phyloP scores from a whole-genome alignment of 1,140 invertebrate species.

The Pentalonia nigronervosa region DNA sequence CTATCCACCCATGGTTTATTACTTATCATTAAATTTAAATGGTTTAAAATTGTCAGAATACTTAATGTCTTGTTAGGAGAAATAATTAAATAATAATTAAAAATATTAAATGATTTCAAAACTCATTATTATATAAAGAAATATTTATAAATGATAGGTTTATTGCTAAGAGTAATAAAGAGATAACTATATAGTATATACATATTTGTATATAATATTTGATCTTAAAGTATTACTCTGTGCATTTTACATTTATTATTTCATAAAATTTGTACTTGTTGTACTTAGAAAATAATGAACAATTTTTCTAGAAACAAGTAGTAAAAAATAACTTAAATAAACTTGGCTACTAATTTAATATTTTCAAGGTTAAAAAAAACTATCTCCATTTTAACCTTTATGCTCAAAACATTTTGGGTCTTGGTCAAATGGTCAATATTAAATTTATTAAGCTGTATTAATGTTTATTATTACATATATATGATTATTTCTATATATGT shows the following conservation, averaged over 20 bases:
- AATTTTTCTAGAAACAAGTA: background rate
- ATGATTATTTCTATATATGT: background rate
- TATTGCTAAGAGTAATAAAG: background rate
- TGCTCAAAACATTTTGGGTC: background rate
- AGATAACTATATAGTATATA: background rate
- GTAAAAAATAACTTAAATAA: background rate
- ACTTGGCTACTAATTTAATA: slow-evolving; percentile 11
- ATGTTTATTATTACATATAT: slow-evolving; percentile 3
- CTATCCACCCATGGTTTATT: too few species aligned
- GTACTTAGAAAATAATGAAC: background rate
- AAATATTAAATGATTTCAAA: background rate
- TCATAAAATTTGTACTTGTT: background rate
- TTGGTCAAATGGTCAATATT: background rate
- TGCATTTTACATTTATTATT: background rate
- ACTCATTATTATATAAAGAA: background rate
- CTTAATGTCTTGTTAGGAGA: background rate
- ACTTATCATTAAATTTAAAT: background rate
- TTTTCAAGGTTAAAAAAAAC: slow-evolving; percentile 46
- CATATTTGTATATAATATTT: background rate
- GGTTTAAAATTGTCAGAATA: background rate
- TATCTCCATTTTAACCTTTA: background rate
- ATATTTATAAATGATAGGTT: background rate
- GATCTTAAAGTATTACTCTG: background rate
- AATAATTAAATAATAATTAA: too few species aligned
- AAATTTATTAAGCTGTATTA: background rate